Conservation (phyloP, 1,140 invertebrate genomes). For the Procambarus clarkii region DNA sequence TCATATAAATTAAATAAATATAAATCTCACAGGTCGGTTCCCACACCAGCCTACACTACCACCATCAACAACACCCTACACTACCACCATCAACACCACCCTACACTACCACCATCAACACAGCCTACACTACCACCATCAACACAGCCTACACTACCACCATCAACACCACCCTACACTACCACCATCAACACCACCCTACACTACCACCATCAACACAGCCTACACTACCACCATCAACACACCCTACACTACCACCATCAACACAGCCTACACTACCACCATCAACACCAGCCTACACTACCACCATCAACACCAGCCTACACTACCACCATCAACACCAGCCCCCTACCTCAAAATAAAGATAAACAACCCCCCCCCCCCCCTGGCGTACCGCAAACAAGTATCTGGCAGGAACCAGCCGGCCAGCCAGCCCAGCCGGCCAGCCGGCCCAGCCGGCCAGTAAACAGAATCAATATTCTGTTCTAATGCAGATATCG, state of each 20-base stretch:
- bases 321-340: background rate
- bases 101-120: no score
- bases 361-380: background rate
- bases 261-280: background rate
- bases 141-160: no score
- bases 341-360: background rate
- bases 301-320: no score
- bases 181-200: no score
- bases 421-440: no score
- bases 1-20: no score
- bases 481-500: constrained; percentile 27
- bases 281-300: background rate
- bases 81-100: no score
- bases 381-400: background rate
- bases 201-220: background rate
- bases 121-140: no score
- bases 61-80: no score
- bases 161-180: no score
- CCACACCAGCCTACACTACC: no score
- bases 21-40: no score
- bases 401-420: background rate
- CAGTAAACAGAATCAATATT: constrained; percentile 13
- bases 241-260: background rate
- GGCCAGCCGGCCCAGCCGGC: background rate
- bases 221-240: background rate